Evolutionary conservation across 2,113 vertebrate species (phyloP).

Genomic region (Ictalurus furcatus): DNA sequence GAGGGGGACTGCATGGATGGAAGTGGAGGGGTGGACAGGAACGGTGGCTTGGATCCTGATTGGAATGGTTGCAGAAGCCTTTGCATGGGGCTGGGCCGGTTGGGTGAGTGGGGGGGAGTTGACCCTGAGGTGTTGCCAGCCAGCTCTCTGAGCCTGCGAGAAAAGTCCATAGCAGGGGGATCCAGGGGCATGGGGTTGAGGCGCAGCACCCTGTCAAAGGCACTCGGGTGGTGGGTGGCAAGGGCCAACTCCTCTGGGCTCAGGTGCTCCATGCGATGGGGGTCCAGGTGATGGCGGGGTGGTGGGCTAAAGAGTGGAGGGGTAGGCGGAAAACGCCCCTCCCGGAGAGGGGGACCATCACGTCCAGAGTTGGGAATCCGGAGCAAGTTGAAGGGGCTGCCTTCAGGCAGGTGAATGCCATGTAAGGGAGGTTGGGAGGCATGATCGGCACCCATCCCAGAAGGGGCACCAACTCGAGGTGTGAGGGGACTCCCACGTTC

Average conservation of each 20-base stretch:
- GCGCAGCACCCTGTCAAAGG: conserved; percentile 99
- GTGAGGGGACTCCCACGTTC: conserved; percentile 98
- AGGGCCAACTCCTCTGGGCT: conserved; percentile 98
- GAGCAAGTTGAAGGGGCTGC: conserved; percentile 98
- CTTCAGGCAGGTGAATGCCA: conserved; percentile 98
- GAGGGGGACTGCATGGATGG: conserved; percentile 92
- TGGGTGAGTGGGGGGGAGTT: conserved; percentile 94
- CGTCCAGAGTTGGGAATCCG: conserved; percentile 96
- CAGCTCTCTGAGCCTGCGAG: conserved; percentile 96
- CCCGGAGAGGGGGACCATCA: conserved; percentile 83
- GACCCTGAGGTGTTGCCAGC: conserved; percentile 94
- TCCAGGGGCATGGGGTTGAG: conserved; percentile 99
- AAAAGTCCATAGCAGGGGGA: conserved; percentile 99
- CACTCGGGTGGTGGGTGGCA: conserved; percentile 99
- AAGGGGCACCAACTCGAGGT: conserved; percentile 94
- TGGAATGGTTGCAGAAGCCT: conserved; percentile 99
- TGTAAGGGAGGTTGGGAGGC: conserved; percentile 96
- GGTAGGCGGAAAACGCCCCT: conserved; percentile 94
- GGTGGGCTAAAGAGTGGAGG: conserved; percentile 98
- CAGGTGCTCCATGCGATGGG: conserved; percentile 94
- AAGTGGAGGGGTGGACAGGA: conserved; percentile 94
- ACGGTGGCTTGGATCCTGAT: conserved; percentile 92
- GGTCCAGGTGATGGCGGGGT: conserved; percentile 97
- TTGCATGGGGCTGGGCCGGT: conserved; percentile 98
- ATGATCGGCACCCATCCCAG: conserved; percentile 93